Conservation (phyloP, 2,888 invertebrate genomes). For the Tuta absoluta region DNA sequence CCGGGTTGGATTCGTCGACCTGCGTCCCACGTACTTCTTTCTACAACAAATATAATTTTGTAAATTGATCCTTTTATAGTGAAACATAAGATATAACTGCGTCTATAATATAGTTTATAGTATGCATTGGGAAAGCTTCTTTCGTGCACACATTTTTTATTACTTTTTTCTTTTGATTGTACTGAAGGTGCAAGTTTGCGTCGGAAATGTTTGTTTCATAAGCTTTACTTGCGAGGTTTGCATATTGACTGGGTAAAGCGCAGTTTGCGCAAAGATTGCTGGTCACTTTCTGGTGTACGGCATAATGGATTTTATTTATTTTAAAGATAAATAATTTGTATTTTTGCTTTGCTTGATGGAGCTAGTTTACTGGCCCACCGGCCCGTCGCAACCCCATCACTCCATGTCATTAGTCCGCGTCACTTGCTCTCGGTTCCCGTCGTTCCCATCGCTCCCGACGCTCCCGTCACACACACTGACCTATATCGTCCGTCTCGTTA, state of each 20-base stretch:
- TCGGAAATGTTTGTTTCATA: too few species aligned
- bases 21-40: background rate
- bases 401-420: background rate
- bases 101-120: too few species aligned
- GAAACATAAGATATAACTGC: background rate
- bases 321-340: too few species aligned
- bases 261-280: too few species aligned
- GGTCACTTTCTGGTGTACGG: too few species aligned
- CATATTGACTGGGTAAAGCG: too few species aligned
- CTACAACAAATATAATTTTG: background rate
- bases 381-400: background rate
- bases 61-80: background rate
- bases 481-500: constrained; percentile 15
- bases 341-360: background rate
- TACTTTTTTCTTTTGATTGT: too few species aligned
- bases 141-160: too few species aligned
- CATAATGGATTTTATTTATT: too few species aligned
- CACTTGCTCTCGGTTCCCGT: background rate
- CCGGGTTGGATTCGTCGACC: background rate
- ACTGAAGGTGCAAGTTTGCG: too few species aligned
- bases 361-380: background rate
- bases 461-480: constrained; percentile 2
- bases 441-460: background rate
- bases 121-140: too few species aligned
- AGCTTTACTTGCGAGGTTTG: too few species aligned